Conservation (phyloP, 2,797 vertebrate species). For the Adrianichthys oophorus region DNA sequence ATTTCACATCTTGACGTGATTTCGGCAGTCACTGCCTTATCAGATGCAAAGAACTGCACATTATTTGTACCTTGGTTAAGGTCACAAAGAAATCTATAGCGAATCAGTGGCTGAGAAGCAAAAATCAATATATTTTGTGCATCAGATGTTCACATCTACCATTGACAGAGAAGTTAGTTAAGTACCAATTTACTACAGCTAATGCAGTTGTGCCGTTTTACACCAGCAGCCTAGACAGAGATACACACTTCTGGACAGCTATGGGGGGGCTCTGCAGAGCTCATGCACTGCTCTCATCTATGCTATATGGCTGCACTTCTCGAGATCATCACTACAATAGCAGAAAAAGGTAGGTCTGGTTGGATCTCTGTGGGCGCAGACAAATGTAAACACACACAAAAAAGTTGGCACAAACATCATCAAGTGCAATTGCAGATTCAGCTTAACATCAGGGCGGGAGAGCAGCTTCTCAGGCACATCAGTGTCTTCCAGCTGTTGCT, state of each 20-base stretch:
- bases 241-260: slow-evolving; percentile 44
- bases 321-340: slow-evolving; percentile 29
- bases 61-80: slow-evolving; percentile 48
- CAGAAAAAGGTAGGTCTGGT: slow-evolving; percentile 21
- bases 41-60: slow-evolving; percentile 24
- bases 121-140: slow-evolving; percentile 35
- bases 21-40: slow-evolving; percentile 26
- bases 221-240: slow-evolving; percentile 13
- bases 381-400: slow-evolving; percentile 45
- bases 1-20: slow-evolving; percentile 24
- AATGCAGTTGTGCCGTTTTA: slow-evolving; percentile 59
- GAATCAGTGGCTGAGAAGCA: slow-evolving; percentile 37
- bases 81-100: slow-evolving; percentile 42
- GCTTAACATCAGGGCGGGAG: slow-evolving; percentile 4
- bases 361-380: slow-evolving; percentile 21
- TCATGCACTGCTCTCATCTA: slow-evolving; percentile 58
- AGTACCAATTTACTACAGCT: slow-evolving; percentile 54
- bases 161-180: slow-evolving; percentile 36
- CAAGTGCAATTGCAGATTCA: slow-evolving; percentile 27
- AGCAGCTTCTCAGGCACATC: not conserved
- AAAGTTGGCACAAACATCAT: slow-evolving; percentile 57
- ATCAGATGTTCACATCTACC: slow-evolving; percentile 39
- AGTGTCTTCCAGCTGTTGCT: slow-evolving; percentile 1
- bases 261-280: slow-evolving; percentile 42
- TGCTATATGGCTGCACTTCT: slow-evolving; percentile 24